Conservation (phyloP, 2,888 invertebrate genomes). For the Athalia rosae region DNA sequence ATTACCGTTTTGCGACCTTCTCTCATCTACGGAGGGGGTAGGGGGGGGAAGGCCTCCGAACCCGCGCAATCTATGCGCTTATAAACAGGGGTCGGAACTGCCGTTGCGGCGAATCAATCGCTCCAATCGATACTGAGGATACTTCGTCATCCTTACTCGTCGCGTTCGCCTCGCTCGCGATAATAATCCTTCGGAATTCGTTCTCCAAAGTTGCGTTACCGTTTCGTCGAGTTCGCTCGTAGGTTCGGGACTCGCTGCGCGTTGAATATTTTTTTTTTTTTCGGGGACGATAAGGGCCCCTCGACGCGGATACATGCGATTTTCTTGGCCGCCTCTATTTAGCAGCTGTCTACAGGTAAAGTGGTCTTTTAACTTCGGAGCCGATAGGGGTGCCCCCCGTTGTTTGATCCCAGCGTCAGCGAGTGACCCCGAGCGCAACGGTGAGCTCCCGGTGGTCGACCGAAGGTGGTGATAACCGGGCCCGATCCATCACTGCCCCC, state of each 20-base stretch:
- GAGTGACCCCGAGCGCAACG: slow-evolving; percentile 35
- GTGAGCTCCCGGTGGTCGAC: slow-evolving; percentile 57
- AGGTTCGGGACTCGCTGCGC: neutral
- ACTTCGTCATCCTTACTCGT: slow-evolving; percentile 5
- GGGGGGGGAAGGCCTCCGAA: slow-evolving; percentile 5
- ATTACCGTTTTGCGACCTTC: slow-evolving; percentile 41
- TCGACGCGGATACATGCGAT: slow-evolving; percentile 5
- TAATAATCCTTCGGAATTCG: neutral
- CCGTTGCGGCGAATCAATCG: slow-evolving; percentile 35
- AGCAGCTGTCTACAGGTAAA: slow-evolving; percentile 63
- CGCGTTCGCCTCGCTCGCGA: too few species aligned
- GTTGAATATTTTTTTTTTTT: slow-evolving; percentile 29
- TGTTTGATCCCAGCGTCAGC: slow-evolving; percentile 36
- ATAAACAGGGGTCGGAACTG: slow-evolving; percentile 7
- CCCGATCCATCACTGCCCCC: slow-evolving; percentile 72
- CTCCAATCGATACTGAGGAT: neutral
- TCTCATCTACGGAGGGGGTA: slow-evolving; percentile 11
- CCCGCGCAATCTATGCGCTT: slow-evolving; percentile 16
- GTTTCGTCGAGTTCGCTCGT: neutral
- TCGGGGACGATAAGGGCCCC: slow-evolving; percentile 13
- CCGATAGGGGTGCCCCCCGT: slow-evolving; percentile 55
- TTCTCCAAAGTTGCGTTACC: neutral
- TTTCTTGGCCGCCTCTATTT: slow-evolving; percentile 57
- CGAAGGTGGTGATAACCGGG: slow-evolving; percentile 70
- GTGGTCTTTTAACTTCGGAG: slow-evolving; percentile 60